Evolutionary conservation across 35 echinoderm and acorn worm species (phyloP), one percentile per base, ranked within the genome.

Genomic region (Apostichopus japonicus): DNA sequence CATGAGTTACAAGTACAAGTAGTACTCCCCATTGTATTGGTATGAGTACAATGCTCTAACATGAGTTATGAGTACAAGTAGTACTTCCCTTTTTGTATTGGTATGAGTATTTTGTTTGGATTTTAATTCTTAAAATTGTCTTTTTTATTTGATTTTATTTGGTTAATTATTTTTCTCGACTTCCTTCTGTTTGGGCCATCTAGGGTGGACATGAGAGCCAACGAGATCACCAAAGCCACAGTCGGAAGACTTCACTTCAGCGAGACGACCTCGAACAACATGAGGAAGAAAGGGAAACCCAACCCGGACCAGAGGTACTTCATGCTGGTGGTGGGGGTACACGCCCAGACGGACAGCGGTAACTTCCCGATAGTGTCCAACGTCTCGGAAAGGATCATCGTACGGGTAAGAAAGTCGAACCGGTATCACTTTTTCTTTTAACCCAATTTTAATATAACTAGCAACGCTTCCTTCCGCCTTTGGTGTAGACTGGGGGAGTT

Each of bases 251-350:
- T 98, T 63, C 97, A 98, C 88, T 98, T 96, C 77, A 98, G 97
- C 17, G 97, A 98, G 72, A 98, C 97, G 4, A 98, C 97, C 13
- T 95, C 93, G 13, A 98, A 98, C 62, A 98, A 98, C 88, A 98
- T 98, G 97, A 76, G 97, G 7, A 98, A 98, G 95, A 98, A 98
- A 79, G 97, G 97, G 19, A 98, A 98, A 80, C 97, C 97, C 3
- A 98, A 98, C 61, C 97, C 97, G 5, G 97, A 98, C 89, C 97
- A 98, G 90, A 54, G 97, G 56, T 98, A 94, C 92, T 98, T 98
- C 87, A 96, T 98, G 97, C 78, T 98, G 62, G 95, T 96, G 27
- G 95, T 98, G 6, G 93, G 77, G 4, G 19, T 96, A 22, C 95
- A 98, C 15, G 97, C 93, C 4, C 93, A 96, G 79, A 79, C 80